Percentiles rank a stretch among this genome's conserved stretches.
phyloP scores from a whole-genome alignment of 2,888 invertebrate species.

The Netelia fuscicornis region DNA sequence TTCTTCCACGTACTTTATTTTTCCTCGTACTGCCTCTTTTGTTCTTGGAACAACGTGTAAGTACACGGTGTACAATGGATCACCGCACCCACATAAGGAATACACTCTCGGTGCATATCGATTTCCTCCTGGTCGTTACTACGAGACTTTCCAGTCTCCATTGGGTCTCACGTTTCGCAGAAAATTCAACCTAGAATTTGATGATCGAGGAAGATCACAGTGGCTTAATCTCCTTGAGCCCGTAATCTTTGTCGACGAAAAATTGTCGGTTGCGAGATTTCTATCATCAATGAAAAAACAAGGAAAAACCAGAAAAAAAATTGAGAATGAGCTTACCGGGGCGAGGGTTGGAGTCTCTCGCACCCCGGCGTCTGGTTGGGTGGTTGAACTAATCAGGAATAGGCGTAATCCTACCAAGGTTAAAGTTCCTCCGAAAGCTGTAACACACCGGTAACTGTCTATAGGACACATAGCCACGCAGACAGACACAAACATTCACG shows the following conservation, averaged over 20 bases:
- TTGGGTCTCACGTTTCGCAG: constrained; percentile 40
- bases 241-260: neutral
- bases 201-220: neutral
- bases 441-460: constrained; percentile 30
- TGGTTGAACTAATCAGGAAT: constrained; percentile 59
- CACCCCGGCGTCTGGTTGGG: constrained; percentile 7
- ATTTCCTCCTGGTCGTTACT: constrained; percentile 34
- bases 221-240: neutral
- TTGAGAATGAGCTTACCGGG: neutral
- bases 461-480: constrained; percentile 1
- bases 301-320: constrained; percentile 1
- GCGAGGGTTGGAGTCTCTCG: neutral
- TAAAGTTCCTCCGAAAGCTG: constrained; percentile 52
- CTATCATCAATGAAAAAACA: too few relatives aligned
- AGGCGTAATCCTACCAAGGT: constrained; percentile 55
- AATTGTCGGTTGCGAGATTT: neutral
- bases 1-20: constrained; percentile 16
- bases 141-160: constrained; percentile 19
- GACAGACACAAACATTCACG: constrained; percentile 9
- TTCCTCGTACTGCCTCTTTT: constrained; percentile 18
- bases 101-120: constrained; percentile 51
- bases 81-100: constrained; percentile 5
- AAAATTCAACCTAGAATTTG: neutral
- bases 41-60: constrained; percentile 13
- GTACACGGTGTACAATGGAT: neutral